Conservation (phyloP, 2,797 vertebrate species). For the Amblyopsis hoosieri region DNA sequence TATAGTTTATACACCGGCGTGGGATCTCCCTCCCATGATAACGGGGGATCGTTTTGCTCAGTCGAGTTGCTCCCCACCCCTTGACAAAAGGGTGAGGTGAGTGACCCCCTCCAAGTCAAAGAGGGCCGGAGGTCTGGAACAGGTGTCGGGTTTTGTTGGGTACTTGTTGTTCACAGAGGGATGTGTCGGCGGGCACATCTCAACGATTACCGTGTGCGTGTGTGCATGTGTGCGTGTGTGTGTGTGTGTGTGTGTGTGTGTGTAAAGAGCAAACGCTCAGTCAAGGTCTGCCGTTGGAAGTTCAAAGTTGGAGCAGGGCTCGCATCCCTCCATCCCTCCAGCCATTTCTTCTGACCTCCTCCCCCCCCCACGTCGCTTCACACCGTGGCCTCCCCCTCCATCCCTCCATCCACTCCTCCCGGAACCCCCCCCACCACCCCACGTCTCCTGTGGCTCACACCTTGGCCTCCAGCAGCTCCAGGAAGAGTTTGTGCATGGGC, state of each 20-base stretch:
- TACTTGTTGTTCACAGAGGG: conserved; percentile 44
- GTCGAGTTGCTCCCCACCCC: conserved; percentile 52
- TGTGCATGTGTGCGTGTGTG: conserved; percentile 24
- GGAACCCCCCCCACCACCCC: neutral
- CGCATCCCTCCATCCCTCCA: conserved; percentile 36
- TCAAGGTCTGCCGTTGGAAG: conserved; percentile 47
- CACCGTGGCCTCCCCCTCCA: conserved; percentile 42
- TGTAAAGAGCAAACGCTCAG: conserved; percentile 47
- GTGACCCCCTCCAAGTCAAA: conserved; percentile 44
- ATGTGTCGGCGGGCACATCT: conserved; percentile 48
- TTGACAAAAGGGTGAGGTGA: conserved; percentile 48
- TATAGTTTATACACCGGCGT: conserved; percentile 83
- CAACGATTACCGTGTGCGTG: conserved; percentile 32
- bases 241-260: conserved; percentile 62
- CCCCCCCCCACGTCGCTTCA: conserved; percentile 38
- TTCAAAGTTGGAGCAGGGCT: conserved; percentile 36
- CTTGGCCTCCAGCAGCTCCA: conserved; percentile 99
- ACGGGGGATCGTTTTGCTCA: conserved; percentile 48
- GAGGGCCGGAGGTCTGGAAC: conserved; percentile 36
- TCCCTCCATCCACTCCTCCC: conserved; percentile 33
- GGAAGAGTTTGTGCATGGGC: conserved; percentile 99
- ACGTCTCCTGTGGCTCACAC: conserved; percentile 82
- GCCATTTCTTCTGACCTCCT: conserved; percentile 17
- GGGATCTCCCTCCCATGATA: conserved; percentile 57
- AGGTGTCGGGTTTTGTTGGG: conserved; percentile 39